Percentiles rank a stretch among this genome's conserved stretches.
phyloP scores from a whole-genome alignment of 2,888 invertebrate species.

The Amiota communis region DNA sequence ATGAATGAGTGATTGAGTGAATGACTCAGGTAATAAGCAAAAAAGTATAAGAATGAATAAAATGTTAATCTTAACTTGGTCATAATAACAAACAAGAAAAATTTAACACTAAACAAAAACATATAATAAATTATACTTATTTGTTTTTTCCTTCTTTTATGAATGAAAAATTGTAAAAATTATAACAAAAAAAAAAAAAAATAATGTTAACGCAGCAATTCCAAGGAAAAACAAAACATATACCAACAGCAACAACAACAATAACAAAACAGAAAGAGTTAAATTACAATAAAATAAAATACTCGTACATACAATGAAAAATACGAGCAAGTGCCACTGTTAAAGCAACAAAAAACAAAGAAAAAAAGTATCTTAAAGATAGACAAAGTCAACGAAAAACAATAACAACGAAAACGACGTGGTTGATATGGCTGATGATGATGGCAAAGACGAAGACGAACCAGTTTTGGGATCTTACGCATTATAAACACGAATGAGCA shows the following conservation, averaged over 20 bases:
- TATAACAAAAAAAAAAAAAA: conserved; percentile 40
- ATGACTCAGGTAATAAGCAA: not conserved
- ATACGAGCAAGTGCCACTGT: conserved; percentile 33
- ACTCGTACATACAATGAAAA: conserved; percentile 50
- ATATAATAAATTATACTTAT: not conserved
- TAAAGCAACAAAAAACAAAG: no score
- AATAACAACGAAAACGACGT: conserved; percentile 9
- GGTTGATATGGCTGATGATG: not conserved
- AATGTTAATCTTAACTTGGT: not conserved
- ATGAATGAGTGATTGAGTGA: not conserved
- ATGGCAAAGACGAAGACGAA: not conserved
- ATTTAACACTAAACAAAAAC: not conserved
- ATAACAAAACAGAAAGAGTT: conserved; percentile 62
- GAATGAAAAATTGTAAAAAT: conserved; percentile 63
- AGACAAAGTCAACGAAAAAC: conserved; percentile 24
- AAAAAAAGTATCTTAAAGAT: not conserved
- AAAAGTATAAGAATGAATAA: no score
- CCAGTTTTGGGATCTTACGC: conserved; percentile 19
- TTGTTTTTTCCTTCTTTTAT: conserved; percentile 43
- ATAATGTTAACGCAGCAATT: conserved; percentile 66
- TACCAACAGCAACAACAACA: conserved; percentile 42
- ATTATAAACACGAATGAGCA: not conserved
- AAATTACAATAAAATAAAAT: conserved; percentile 61
- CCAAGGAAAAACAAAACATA: conserved; percentile 51
- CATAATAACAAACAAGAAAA: not conserved